Evolutionary conservation across 1,140 invertebrate genomes (phyloP), one percentile per base, ranked within the genome.

Genomic region (Cherax quadricarinatus): DNA sequence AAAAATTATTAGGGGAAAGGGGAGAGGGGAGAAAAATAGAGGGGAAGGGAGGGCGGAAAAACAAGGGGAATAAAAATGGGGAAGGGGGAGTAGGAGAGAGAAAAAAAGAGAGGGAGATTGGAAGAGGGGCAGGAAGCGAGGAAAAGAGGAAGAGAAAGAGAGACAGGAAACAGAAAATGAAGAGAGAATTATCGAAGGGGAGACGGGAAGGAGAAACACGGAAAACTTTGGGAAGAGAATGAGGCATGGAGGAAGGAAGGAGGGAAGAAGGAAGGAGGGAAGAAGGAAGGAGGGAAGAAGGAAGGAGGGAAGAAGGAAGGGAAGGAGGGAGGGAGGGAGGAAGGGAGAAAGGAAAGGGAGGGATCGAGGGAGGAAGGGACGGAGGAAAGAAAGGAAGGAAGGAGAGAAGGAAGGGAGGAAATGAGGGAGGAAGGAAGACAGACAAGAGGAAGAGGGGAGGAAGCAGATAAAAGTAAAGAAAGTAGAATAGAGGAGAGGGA

Each of bases 401-500:
- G 30, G n/a, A 12, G 7, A 14, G 24, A 5, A 62, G 21, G 5
- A 84, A 21, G 53, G 9, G 0, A 53, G 1, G n/a, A n/a, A 84
- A 3, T 2, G 30, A 84, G 82, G 24, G 30, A 84, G 82, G 24
- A 14, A 57, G 81, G 24, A 57, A 70, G 60, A 70, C 30, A 70
- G 60, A 41, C 0, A 14, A 57, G 53, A 57, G 6, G 53, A 14
- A 57, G 12, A 9, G 53, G 53, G 53, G 53, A 7, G 12, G 53
- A 57, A 57, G 53, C 53, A 57, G 12, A 57, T 41, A 41, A 41
- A 41, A 41, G 30, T 41, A 41, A 41, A 41, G 2, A 41, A 41
- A 41, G 30, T 41, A 62, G 49, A 51, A 86, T 53, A 73, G 70
- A 86, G 85, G 73, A 24, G 73, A 51, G 51, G 84, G 73, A 48